Evolutionary conservation across 1,140 invertebrate genomes (phyloP).

Genomic region (Drosophila nigrodunni): DNA sequence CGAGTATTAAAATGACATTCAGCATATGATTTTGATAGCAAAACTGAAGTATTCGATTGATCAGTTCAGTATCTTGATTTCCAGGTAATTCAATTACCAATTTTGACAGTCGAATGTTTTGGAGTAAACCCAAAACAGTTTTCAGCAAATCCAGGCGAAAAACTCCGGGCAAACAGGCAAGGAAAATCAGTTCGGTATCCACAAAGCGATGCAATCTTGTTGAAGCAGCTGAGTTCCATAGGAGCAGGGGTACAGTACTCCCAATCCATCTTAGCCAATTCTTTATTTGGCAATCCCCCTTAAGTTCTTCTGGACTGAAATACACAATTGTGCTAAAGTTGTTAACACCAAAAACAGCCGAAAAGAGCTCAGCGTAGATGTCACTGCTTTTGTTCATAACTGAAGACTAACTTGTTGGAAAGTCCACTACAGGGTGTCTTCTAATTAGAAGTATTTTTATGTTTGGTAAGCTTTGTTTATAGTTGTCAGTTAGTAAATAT

Average conservation of each 20-base stretch:
- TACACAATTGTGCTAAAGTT: conserved; percentile 39
- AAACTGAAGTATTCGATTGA: conserved; percentile 25
- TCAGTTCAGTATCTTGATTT: conserved; percentile 13
- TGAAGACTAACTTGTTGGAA: not conserved
- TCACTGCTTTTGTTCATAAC: conserved; percentile 24
- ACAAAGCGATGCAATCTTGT: conserved; percentile 21
- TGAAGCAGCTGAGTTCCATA: conserved; percentile 30
- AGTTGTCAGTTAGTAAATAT: too few species aligned
- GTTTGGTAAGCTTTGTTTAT: too few species aligned
- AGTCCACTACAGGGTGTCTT: too few species aligned
- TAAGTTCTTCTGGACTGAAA: conserved; percentile 20
- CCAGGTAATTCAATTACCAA: conserved; percentile 50
- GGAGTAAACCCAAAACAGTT: conserved; percentile 20
- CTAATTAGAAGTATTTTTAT: too few species aligned
- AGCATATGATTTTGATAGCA: conserved; percentile 46
- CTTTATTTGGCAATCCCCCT: conserved; percentile 17
- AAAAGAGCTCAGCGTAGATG: conserved; percentile 23
- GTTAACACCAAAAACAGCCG: conserved; percentile 6
- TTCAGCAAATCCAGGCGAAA: conserved; percentile 36
- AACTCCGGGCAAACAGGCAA: conserved; percentile 48
- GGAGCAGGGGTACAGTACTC: conserved; percentile 12
- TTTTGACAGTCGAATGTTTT: conserved; percentile 43
- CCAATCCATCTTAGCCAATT: not conserved
- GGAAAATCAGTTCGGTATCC: conserved; percentile 28
- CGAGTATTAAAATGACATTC: conserved; percentile 40